Base-by-base conservation (phyloP, 37 sponge, comb jelly and placozoan species). In the Spongilla lacustris region DNA sequence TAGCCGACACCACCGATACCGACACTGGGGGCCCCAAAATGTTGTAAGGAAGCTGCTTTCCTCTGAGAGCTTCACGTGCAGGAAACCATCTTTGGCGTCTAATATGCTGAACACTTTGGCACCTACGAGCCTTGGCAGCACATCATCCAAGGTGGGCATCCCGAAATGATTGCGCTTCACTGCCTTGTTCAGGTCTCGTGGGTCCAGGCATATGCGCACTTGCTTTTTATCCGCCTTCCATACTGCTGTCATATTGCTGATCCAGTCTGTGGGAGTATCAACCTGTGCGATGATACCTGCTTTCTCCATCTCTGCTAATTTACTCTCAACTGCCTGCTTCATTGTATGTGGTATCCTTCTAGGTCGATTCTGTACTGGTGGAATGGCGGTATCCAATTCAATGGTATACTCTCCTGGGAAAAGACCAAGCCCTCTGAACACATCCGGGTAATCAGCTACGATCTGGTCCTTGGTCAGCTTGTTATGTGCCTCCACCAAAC, bases 191-290 rank as follows among this genome's bases (percentile, higher is more conserved):
- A 90, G 90, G 34, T 85, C 81, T 36, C 69, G 50, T n/a, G 85
- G 90, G 49, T 90, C 85, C 30, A 90, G 58, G 58, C 58, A 58
- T 58, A 58, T 58, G 27, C 90, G 68, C 46, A 84, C 75, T 35
- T 83, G 33, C 23, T 77, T 80, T 31, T 86, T 81, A 58, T 58
- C 58, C 14, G 70, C 48, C 68, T 85, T 90, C 68, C 48, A 27
- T 36, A 69, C 70, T 26, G 79, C 80, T 14, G 71, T 73, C 75
- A 90, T 73, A 27, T 68, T 46, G 74, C 68, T 70, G 19, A 85
- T 68, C 90, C 90, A 90, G 3, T 85, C 85, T 32, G 90, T 90
- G 32, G 90, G 85, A 21, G 66, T 81, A 17, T 77, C 77, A 33
- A 90, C 90, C 24, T 49, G 78, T 28, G 50, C 36, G 24, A 89